Base-by-base conservation (phyloP, 1,140 invertebrate genomes). In the Akabosia matsudoensis region DNA sequence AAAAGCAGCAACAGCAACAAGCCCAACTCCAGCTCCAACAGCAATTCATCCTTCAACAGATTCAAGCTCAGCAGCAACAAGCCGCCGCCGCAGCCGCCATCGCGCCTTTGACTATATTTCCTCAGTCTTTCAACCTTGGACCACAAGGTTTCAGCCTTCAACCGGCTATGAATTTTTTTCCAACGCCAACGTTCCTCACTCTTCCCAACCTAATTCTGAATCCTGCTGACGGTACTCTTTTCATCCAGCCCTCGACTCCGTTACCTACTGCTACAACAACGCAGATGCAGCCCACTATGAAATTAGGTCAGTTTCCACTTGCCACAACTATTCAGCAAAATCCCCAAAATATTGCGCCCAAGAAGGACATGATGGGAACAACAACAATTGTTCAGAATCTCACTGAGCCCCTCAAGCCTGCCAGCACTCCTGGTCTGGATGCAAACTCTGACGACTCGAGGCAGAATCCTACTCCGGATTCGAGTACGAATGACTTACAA, bases 1-100 rank as follows among this genome's bases (percentile, higher is more conserved):
- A 79, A 61, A 81, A 81, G 72, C 78, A 81, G 33, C 80, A 81
- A 31, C 80, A 81, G 37, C 80, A 81, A 71, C 80, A 81, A 73
- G 78, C 78, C 16, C 78, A 79, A 45, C 70, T 79, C 4, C 78
- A 78, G 28, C 75, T 79, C 0, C 80, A 79, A 64, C 80, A 81
- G 45, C 80, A 81, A 51, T 73, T 79, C 1, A 34, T 81, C 18
- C 56, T 79, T 4, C 79, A 79, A 64, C 80, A 81, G 73, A 52
- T 79, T 13, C 76, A 72, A 24, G 7, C n/a, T 7, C 54, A 61
- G 26, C 71, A 74, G n/a, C 77, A 81, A 52, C 78, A 79, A 51
- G 45, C 37, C 14, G 37, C 52, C 7, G 37, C 45, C 3, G 24
- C 74, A 28, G 52, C 80, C 76, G 61, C 74, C 26, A 74, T 70